Evolutionary conservation across 1,140 invertebrate genomes (phyloP).

Genomic region (Zaprionus ghesquierei): DNA sequence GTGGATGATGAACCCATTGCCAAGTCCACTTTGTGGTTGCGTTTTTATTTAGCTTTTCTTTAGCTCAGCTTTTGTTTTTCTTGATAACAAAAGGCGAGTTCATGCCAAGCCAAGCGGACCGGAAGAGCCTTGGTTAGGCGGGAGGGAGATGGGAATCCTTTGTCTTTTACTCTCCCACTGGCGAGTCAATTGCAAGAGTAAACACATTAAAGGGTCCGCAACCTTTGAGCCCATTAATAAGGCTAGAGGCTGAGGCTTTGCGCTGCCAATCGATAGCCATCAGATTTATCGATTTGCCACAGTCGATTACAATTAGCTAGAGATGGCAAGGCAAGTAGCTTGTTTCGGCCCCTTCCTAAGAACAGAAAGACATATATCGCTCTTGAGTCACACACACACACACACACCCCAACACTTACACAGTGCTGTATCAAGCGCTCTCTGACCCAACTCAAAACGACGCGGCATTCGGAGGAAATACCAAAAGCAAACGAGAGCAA

Average conservation of each 20-base stretch:
- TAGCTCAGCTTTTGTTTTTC: neutral
- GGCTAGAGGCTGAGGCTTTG: too few species aligned
- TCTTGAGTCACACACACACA: neutral
- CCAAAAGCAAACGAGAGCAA: neutral
- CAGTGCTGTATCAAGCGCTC: neutral
- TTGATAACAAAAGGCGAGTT: neutral
- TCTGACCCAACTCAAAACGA: neutral
- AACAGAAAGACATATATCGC: neutral
- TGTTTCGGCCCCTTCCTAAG: too few species aligned
- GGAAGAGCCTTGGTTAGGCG: neutral
- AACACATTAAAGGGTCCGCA: neutral
- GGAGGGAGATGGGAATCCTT: neutral
- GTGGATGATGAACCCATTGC: neutral
- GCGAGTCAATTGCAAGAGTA: neutral
- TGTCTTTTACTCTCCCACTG: neutral
- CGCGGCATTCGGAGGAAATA: neutral
- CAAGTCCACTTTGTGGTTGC: neutral
- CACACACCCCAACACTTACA: neutral
- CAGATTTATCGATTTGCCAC: neutral
- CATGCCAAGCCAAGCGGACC: neutral
- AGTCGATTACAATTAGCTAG: neutral
- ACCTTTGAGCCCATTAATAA: neutral
- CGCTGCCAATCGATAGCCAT: neutral
- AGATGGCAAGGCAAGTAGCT: too few species aligned
- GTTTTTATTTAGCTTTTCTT: neutral